phyloP scores from a whole-genome alignment of 2,888 invertebrate species.

The Melanostoma mellinum region DNA sequence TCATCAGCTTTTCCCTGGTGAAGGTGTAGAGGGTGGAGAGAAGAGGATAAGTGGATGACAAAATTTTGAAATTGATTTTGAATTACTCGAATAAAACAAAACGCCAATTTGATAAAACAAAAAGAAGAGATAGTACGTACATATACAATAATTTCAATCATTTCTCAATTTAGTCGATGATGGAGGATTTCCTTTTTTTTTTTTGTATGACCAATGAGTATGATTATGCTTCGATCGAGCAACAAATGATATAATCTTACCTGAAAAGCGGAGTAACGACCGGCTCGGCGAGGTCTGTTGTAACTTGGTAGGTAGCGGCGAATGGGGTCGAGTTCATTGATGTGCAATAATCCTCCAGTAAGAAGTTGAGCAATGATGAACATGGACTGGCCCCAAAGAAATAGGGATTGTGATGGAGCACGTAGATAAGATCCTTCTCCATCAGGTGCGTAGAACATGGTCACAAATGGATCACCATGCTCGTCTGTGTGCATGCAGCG shows the following conservation, averaged over 20 bases:
- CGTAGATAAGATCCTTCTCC: constrained; percentile 81
- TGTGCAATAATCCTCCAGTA: constrained; percentile 93
- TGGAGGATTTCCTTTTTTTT: constrained; percentile 16
- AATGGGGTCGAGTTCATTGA: constrained; percentile 98
- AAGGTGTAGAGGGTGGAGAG: constrained; percentile 58
- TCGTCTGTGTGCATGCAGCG: constrained; percentile 90
- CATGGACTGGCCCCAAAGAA: constrained; percentile 97
- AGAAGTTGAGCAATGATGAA: constrained; percentile 96
- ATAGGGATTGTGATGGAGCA: constrained; percentile 84
- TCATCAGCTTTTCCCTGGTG: constrained; percentile 72
- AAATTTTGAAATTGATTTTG: constrained; percentile 65
- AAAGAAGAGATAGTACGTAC: neutral
- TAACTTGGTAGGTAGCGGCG: constrained; percentile 97
- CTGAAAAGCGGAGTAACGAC: constrained; percentile 98
- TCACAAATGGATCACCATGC: constrained; percentile 95
- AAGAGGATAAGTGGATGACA: constrained; percentile 68
- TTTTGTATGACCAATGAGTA: constrained; percentile 37
- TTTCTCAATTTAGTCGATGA: constrained; percentile 26
- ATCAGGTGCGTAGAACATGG: constrained; percentile 90
- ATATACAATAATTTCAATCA: constrained; percentile 15
- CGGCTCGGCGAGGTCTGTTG: constrained; percentile 94
- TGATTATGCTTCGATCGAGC: neutral
- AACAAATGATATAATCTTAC: constrained; percentile 83
- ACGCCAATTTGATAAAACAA: constrained; percentile 41
- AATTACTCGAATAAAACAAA: constrained; percentile 50